Conservation (phyloP, 2,797 vertebrate species). For the Columba guinea region DNA sequence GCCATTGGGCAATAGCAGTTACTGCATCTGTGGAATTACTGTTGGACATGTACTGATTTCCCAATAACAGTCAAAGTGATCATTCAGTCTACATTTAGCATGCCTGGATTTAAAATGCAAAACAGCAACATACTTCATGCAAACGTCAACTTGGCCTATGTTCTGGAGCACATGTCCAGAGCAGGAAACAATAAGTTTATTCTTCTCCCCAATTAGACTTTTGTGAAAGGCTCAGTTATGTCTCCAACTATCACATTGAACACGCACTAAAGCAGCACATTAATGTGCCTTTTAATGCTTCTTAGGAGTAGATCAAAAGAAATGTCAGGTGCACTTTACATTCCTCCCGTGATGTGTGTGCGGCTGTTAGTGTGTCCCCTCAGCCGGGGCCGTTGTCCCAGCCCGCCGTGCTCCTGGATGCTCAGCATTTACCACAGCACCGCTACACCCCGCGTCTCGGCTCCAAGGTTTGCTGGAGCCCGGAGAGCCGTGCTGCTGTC, state of each 20-base stretch:
- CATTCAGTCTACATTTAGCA: not conserved
- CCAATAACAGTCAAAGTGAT: slow-evolving; percentile 1
- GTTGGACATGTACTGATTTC: not conserved
- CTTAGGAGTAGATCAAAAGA: slow-evolving; percentile 57
- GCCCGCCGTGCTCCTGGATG: not conserved
- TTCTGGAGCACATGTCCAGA: slow-evolving; percentile 37
- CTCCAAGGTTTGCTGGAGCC: not conserved
- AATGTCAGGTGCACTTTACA: slow-evolving; percentile 59
- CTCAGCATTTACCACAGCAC: not conserved
- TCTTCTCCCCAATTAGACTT: slow-evolving; percentile 55
- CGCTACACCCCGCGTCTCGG: not conserved
- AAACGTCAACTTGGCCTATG: slow-evolving; percentile 41
- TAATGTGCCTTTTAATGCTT: slow-evolving; percentile 46
- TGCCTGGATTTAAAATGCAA: slow-evolving; percentile 54
- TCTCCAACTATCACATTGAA: slow-evolving; percentile 12
- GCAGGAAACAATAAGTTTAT: slow-evolving; percentile 65
- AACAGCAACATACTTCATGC: slow-evolving; percentile 40
- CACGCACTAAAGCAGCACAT: not conserved
- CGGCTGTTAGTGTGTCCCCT: slow-evolving; percentile 12
- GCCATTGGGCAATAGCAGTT: not conserved
- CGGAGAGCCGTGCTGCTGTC: not conserved
- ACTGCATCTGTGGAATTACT: not conserved
- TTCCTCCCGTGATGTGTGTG: slow-evolving; percentile 10
- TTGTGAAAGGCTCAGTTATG: slow-evolving; percentile 36
- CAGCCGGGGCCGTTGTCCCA: not conserved